Evolutionary conservation across 2,113 vertebrate species (phyloP).

Genomic region (Phyllopteryx taeniolatus): DNA sequence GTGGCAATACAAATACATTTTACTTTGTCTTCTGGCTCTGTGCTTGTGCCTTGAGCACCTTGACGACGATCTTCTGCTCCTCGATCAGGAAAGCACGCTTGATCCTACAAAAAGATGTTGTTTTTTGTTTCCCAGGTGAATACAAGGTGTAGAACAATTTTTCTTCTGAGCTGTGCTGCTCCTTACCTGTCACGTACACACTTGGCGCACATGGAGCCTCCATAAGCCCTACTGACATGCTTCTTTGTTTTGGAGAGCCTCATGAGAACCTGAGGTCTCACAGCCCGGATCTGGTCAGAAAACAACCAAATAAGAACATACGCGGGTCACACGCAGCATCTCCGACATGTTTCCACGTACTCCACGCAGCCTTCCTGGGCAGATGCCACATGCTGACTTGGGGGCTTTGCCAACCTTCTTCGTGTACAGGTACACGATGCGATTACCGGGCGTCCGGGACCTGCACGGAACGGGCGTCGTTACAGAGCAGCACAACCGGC

Average conservation of each 20-base stretch:
- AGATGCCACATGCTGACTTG: conserved; percentile 95
- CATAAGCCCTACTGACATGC: conserved; percentile 95
- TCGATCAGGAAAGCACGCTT: conserved; percentile 98
- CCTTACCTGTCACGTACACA: conserved; percentile 94
- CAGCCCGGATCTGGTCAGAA: conserved; percentile 83
- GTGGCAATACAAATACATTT: conserved; percentile 72
- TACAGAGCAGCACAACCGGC: not conserved
- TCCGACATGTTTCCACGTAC: conserved; percentile 74
- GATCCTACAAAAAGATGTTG: conserved; percentile 76
- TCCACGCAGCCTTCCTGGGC: conserved; percentile 92
- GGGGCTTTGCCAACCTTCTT: conserved; percentile 98
- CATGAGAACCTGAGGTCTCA: conserved; percentile 96
- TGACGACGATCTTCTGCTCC: conserved; percentile 99
- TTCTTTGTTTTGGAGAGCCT: conserved; percentile 98
- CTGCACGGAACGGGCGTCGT: conserved; percentile 51
- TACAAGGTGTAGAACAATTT: not conserved
- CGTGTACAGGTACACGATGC: conserved; percentile 97
- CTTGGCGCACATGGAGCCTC: conserved; percentile 98
- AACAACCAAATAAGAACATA: not conserved
- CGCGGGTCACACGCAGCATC: too few relatives aligned
- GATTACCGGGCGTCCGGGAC: conserved; percentile 95
- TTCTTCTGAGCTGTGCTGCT: too few relatives aligned
- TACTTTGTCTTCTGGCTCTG: conserved; percentile 98
- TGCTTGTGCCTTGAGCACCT: conserved; percentile 98
- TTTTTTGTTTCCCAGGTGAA: not conserved